Conservation (phyloP, 92 coral and sea anemone genomes). For the Pocillopora meandrina region DNA sequence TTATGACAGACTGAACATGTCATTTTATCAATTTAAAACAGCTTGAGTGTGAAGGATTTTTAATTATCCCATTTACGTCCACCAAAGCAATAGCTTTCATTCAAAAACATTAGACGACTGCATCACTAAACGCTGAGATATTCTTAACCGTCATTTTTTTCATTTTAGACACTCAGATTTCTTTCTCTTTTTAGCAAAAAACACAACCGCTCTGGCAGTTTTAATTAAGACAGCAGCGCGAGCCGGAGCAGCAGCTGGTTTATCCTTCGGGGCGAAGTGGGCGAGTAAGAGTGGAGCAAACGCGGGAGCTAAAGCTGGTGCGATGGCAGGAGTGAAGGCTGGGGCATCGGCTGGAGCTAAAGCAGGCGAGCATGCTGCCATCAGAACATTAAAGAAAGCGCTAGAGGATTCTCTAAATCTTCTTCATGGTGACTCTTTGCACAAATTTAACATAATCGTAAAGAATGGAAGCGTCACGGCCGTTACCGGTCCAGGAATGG, state of each 20-base stretch:
- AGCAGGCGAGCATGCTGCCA: slow-evolving; percentile 68
- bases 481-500: slow-evolving; percentile 29
- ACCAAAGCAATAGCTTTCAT: too few species aligned
- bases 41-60: too few species aligned
- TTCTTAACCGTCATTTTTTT: too few species aligned
- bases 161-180: not conserved
- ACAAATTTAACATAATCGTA: slow-evolving; percentile 16
- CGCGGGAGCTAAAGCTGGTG: slow-evolving; percentile 71
- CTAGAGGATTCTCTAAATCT: slow-evolving; percentile 31
- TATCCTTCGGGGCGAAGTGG: slow-evolving; percentile 19
- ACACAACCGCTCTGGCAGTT: slow-evolving; percentile 23
- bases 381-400: slow-evolving; percentile 34
- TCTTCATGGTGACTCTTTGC: slow-evolving; percentile 26
- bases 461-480: slow-evolving; percentile 17
- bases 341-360: slow-evolving; percentile 60
- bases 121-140: too few species aligned
- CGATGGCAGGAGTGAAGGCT: slow-evolving; percentile 42
- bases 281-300: slow-evolving; percentile 42
- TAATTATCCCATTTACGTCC: too few species aligned
- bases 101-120: too few species aligned
- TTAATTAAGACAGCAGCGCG: slow-evolving; percentile 48
- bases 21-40: too few species aligned
- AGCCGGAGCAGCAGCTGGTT: slow-evolving; percentile 70
- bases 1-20: too few species aligned
- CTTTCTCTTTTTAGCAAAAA: slow-evolving; percentile 11